Evolutionary conservation across 2,797 vertebrate species (phyloP).

Genomic region (Falco concolor): DNA sequence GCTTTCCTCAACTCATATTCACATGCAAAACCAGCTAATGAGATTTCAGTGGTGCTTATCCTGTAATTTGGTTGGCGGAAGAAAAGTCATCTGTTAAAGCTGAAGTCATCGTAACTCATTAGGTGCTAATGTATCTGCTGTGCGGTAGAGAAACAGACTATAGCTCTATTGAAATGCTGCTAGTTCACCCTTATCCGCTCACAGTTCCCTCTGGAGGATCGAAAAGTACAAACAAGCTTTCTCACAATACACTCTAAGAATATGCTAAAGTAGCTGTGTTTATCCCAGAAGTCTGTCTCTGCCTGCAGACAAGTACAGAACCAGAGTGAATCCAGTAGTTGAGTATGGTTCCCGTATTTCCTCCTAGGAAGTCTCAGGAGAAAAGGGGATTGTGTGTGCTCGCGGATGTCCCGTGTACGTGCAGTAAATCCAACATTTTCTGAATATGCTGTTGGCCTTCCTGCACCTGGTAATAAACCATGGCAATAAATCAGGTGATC

Average conservation of each 20-base stretch:
- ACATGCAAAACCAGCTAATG: not conserved
- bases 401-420: not conserved
- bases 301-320: not conserved
- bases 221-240: conserved; percentile 27
- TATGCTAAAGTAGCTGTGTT: not conserved
- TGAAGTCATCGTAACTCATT: conserved; percentile 21
- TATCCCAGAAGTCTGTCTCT: not conserved
- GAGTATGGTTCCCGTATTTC: not conserved
- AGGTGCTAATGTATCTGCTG: conserved; percentile 1
- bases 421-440: conserved; percentile 38
- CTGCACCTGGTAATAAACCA: conserved; percentile 49
- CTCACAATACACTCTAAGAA: not conserved
- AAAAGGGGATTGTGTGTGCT: not conserved
- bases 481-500: conserved; percentile 44
- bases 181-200: not conserved
- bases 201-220: not conserved
- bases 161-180: not conserved
- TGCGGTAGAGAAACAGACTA: not conserved
- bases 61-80: not conserved
- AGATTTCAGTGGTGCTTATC: not conserved
- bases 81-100: not conserved
- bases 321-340: not conserved
- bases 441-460: not conserved
- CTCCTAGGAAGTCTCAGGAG: not conserved
- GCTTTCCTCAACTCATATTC: not conserved